Conservation (phyloP, 2,888 invertebrate genomes). For the Drosophila helvetica region DNA sequence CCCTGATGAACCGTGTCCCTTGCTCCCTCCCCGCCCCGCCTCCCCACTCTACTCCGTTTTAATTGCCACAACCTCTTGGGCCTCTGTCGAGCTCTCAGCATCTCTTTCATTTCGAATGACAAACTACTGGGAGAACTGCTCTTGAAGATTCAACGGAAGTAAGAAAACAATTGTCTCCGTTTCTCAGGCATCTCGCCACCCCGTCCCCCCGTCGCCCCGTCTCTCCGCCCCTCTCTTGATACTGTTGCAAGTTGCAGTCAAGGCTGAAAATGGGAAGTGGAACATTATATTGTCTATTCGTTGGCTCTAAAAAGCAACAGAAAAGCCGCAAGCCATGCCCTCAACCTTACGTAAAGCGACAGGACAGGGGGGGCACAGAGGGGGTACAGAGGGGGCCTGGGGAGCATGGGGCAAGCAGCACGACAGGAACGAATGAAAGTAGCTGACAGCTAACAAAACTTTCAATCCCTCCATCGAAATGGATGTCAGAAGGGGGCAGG, state of each 20-base stretch:
- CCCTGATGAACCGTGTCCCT: background rate
- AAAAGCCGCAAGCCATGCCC: slow-evolving; percentile 74
- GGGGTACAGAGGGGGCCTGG: background rate
- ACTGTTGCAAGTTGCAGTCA: slow-evolving; percentile 48
- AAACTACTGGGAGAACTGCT: slow-evolving; percentile 48
- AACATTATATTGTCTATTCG: slow-evolving; percentile 48
- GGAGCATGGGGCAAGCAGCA: slow-evolving; percentile 10
- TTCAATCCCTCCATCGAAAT: slow-evolving; percentile 58
- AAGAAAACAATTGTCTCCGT: slow-evolving; percentile 45
- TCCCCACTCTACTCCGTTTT: slow-evolving; percentile 7
- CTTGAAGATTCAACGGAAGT: slow-evolving; percentile 43
- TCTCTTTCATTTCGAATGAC: slow-evolving; percentile 42
- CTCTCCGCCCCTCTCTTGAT: background rate
- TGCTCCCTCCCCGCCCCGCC: background rate
- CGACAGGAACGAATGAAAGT: slow-evolving; percentile 53
- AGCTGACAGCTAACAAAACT: slow-evolving; percentile 78
- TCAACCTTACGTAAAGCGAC: slow-evolving; percentile 64
- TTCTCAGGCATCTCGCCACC: slow-evolving; percentile 15
- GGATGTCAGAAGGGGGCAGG: background rate
- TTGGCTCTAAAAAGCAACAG: slow-evolving; percentile 29
- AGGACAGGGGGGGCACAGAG: background rate
- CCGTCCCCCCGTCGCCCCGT: too few relatives aligned
- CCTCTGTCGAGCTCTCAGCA: slow-evolving; percentile 1
- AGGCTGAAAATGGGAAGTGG: slow-evolving; percentile 41
- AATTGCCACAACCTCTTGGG: slow-evolving; percentile 36